Conservation (phyloP, 2,113 vertebrate species). For the Oreochromis niloticus region DNA sequence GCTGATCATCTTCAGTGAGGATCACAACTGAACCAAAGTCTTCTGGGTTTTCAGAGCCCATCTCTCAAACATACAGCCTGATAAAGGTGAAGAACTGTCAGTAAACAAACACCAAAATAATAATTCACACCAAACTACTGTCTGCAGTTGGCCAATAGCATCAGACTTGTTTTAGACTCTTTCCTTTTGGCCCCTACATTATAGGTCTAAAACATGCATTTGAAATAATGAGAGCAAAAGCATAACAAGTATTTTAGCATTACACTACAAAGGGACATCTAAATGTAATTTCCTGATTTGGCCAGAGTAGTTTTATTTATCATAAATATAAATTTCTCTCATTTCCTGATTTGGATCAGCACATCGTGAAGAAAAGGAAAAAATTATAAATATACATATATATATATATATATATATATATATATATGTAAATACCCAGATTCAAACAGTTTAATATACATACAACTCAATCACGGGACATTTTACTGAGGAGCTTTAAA, state of each 20-base stretch:
- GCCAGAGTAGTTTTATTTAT: neutral
- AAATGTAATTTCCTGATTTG: neutral
- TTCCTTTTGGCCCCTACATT: neutral
- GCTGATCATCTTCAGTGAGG: conserved; percentile 42
- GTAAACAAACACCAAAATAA: neutral
- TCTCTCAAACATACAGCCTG: conserved; percentile 30
- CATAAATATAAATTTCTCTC: neutral
- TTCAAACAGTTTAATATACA: neutral
- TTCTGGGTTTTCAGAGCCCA: conserved; percentile 61
- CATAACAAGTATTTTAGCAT: neutral
- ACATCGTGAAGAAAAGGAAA: neutral
- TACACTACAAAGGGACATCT: neutral
- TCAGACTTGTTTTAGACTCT: neutral
- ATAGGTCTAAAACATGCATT: neutral
- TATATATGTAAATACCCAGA: neutral
- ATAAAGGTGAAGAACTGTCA: neutral
- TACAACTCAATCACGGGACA: neutral
- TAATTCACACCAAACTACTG: neutral
- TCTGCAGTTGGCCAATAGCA: neutral
- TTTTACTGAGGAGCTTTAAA: neutral
- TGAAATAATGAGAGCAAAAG: neutral
- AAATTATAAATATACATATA: neutral
- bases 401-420: neutral
- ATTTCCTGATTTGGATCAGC: neutral
- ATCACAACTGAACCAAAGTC: conserved; percentile 32